Percentiles rank a stretch among this genome's conserved stretches.
These are phyloP conservation scores for Lysandra bellargus DNA, from an alignment of 2,888 invertebrate genomes.

Conservation along the genomic window DNA sequence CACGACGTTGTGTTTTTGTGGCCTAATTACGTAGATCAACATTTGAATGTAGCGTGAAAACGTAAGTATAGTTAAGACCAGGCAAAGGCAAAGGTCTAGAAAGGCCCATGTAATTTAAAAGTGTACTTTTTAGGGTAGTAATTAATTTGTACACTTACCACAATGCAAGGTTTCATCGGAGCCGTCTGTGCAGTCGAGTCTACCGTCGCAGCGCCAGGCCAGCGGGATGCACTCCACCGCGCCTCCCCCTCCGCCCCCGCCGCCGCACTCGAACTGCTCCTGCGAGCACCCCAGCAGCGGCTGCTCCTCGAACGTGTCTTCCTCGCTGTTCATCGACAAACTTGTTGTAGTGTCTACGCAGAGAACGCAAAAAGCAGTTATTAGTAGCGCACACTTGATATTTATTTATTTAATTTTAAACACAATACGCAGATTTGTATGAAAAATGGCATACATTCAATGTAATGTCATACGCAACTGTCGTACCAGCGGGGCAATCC, in stretches of 20 bases:
- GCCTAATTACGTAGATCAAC: slow-evolving; percentile 44
- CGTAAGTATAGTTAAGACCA: neutral
- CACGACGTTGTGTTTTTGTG: slow-evolving; percentile 78
- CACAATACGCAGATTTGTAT: neutral
- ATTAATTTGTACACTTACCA: slow-evolving; percentile 33
- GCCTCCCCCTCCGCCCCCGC: slow-evolving; percentile 76
- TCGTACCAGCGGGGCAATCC: slow-evolving; percentile 74
- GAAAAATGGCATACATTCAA: too few relatives aligned
- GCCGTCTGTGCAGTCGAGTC: slow-evolving; percentile 87
- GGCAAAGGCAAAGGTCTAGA: neutral
- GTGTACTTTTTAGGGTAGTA: too few relatives aligned
- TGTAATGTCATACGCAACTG: neutral
- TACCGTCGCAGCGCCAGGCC: slow-evolving; percentile 84
- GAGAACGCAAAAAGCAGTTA: neutral
- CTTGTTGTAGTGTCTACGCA: slow-evolving; percentile 35
- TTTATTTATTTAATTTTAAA: neutral
- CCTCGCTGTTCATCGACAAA: slow-evolving; percentile 35
- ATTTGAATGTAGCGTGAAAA: neutral
- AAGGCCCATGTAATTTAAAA: neutral
- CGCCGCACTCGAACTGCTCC: slow-evolving; percentile 84
- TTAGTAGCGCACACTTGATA: neutral
- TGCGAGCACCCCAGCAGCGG: slow-evolving; percentile 65
- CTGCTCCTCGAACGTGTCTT: slow-evolving; percentile 42
- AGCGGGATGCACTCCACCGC: slow-evolving; percentile 84
- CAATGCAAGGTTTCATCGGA: slow-evolving; percentile 81